Evolutionary conservation across 2,888 invertebrate species (phyloP).

Genomic region (Cremastobaeus sp.): DNA sequence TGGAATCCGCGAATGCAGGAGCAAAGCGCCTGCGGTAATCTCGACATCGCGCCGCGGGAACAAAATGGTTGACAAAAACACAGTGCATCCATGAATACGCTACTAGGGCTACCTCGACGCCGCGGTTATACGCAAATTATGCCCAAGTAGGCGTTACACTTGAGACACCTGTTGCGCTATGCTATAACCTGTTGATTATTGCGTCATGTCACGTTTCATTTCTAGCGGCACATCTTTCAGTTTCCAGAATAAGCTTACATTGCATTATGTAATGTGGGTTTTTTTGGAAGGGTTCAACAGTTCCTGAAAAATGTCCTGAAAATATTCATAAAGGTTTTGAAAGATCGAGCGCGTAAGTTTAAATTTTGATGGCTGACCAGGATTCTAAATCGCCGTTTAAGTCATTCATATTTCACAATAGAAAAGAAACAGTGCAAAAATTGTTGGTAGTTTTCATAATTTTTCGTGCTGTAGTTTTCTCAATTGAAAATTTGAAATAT

Average conservation of each 20-base stretch:
- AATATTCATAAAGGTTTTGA: too few species aligned
- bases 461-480: too few species aligned
- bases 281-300: too few species aligned
- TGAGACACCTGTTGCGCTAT: conserved; percentile 50
- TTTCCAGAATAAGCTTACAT: too few species aligned
- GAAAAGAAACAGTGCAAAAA: too few species aligned
- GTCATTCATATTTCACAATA: too few species aligned
- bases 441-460: too few species aligned
- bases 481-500: too few species aligned
- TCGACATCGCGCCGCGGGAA: conserved; percentile 26
- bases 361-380: background rate
- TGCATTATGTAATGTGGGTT: too few species aligned
- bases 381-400: too few species aligned
- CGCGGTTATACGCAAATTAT: conserved; percentile 36
- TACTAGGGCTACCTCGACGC: conserved; percentile 40
- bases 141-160: conserved; percentile 42
- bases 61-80: conserved; percentile 54
- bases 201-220: conserved; percentile 30
- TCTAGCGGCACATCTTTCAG: conserved; percentile 8
- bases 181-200: conserved; percentile 41
- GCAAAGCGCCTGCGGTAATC: conserved; percentile 27
- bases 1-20: conserved; percentile 38
- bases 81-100: conserved; percentile 41
- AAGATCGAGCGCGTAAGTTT: background rate
- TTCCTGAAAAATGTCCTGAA: too few species aligned